Base-by-base conservation (phyloP, 2,888 invertebrate species). In the Athalia circularis region DNA sequence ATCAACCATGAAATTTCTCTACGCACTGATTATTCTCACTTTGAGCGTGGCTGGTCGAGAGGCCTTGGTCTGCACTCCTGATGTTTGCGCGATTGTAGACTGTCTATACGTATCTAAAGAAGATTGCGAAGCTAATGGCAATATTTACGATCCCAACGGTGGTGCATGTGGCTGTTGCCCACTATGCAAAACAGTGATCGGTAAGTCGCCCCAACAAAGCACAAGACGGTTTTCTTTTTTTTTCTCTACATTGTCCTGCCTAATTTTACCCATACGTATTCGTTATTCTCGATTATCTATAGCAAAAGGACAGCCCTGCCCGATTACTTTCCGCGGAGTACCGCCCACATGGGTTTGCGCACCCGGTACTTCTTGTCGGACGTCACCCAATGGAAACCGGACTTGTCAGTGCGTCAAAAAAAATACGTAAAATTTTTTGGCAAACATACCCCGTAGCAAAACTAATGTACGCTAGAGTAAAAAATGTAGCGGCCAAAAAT, bases 91-190 rank as follows among this genome's bases (percentile, higher is more conserved):
- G n/a, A 2, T 7, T 8, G 54, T 15, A 9, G 8, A 8, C 11
- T 72, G 59, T 13, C n/a, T 1, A 11, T 72, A 45, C 45, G 43
- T 7, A 5, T 0, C 4, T 4, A 13, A 6, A 0, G n/a, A 29
- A 29, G 45, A 2, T n/a, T 72, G 59, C 45, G 4, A 29, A 5
- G 2, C 4, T 4, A 13, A 6, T 0, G n/a, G n/a, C 11, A 13
- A 45, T 11, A 59, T 72, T 57, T 59, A 9, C 59, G 4, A 4
- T 13, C 13, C 9, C 43, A 67, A 61, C 54, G 11, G 65, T 65
- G 43, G 64, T 43, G 2, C 15, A 8, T 43, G 52, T 65, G 52
- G 52, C 11, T 76, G 62, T 29, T 76, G 54, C 52, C 64, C 43
- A 8, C 9, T 6, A 15, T 65, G 54, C 9, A n/a, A 59, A 47